These are phyloP conservation scores for Pontoporia blainvillei DNA, from an alignment of 2,113 vertebrate species.

Conservation along the genomic window DNA sequence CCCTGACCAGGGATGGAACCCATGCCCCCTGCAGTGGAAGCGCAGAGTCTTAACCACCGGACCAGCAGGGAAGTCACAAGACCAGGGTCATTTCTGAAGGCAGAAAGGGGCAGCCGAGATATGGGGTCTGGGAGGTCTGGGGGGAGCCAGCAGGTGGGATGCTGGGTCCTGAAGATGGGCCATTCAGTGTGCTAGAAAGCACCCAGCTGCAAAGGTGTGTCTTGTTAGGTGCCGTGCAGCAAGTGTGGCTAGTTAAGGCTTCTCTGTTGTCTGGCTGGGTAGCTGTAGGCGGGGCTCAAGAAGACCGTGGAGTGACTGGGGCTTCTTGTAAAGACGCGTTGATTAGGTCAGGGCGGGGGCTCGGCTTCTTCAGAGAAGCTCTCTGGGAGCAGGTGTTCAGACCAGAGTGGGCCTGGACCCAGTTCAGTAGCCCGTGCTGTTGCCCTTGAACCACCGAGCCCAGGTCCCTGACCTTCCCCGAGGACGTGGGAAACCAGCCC, in stretches of 20 bases:
- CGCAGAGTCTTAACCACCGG: too few relatives aligned
- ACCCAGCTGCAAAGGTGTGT: background rate
- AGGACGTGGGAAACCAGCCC: background rate
- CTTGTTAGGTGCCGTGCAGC: fast-evolving
- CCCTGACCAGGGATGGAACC: too few relatives aligned
- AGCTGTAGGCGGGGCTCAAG: fast-evolving
- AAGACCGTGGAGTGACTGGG: background rate
- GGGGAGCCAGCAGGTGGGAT: background rate
- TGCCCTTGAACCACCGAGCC: background rate
- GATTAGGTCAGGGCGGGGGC: fast-evolving
- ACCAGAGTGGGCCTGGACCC: background rate
- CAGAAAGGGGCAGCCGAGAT: background rate
- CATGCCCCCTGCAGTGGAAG: too few relatives aligned
- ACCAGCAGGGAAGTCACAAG: background rate
- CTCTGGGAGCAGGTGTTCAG: background rate
- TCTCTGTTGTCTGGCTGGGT: background rate
- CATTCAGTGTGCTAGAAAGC: background rate
- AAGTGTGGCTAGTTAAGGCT: fast-evolving
- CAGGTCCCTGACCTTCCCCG: background rate
- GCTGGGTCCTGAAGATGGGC: background rate
- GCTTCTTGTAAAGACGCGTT: background rate
- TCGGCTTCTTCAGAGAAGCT: background rate
- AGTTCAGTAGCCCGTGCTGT: fast-evolving
- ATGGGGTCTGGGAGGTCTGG: fast-evolving
- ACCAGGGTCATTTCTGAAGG: background rate